Evolutionary conservation across 2,888 invertebrate species (phyloP), one percentile per base, ranked within the genome.

Genomic region (Agriopis leucophaearia): DNA sequence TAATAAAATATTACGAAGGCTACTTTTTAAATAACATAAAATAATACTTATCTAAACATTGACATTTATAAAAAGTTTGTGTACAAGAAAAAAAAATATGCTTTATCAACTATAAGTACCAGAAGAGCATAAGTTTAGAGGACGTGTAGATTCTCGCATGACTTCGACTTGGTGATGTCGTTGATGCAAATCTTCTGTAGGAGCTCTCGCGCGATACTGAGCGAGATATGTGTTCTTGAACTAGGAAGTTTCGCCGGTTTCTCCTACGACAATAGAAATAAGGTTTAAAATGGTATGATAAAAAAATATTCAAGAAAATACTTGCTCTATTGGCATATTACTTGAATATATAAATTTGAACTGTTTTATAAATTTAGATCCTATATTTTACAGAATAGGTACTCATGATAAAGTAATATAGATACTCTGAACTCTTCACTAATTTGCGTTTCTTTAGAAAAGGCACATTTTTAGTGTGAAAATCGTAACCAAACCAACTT

Each of bases 141-240:
- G 74, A 97, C 97, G 86, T 97, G 97, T 70, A 97, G 94, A 89
- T 97, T 97, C 88, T 97, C 97, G 90, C 97, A 97, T 70, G 97
- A 97, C 87, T 97, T 97, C 12, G 97, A 97, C 89, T 97, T 97
- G 69, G 96, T 96, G 79, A 96, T 96, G 88, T 98, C 97, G 83
- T 96, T 97, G 86, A 97, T 95, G 89, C 97, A 97, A 85, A 97
- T 97, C 92, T 97, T 97, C 86, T 97, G 97, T 16, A 97, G 94
- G 62, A 97, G 95, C 85, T 97, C 97, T 76, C 97, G 95, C 10
- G 97, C 97, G 80, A 97, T 96, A 89, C 96, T 97, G 78, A 97
- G 92, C 66, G 97, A 97, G 78, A 97, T 95, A 79, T 97, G 97
- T 0, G 97, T 97, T 78, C 97, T 96, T 48, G 97, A 97, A 70